Base-by-base conservation (phyloP, 2,888 invertebrate genomes). In the Calameuta pallipes region DNA sequence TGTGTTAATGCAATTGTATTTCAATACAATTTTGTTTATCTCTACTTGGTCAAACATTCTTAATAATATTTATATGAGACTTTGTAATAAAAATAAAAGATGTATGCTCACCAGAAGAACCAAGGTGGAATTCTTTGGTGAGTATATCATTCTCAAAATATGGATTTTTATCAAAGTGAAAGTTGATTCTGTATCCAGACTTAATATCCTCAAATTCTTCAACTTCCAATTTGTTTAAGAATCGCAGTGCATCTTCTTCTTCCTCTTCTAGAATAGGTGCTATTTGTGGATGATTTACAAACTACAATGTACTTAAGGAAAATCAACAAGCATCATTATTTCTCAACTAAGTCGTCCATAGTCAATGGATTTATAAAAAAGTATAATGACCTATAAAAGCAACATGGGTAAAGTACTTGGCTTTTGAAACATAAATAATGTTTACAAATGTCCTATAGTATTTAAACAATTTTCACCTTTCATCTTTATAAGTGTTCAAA, bases 121-220 rank as follows among this genome's bases (percentile, higher is more conserved):
- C 94, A 83, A 95, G 91, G 87, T 95, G 95, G 90, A 96, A 96
- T 92, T 97, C 96, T 92, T 97, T 97, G 78, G 95, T 94, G 80
- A 97, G 93, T 76, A 95, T 93, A 80, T 94, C 93, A 91, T 97
- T 97, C 86, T 95, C 95, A 91, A 97, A 97, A 91, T 95, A 97
- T 35, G 96, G 96, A 92, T 97, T 97, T 85, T 95, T 94, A 84
- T 95, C 95, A 88, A 97, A 97, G 86, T 94, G 93, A 90, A 96
- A 95, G 90, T 95, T 94, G 87, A 96, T 95, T 88, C 94, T 94
- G 92, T 96, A 97, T 4, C 97, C 97, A 35, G 96, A 96, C 91
- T 96, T 96, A 81, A 97, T 96, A 89, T 97, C 97, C 87, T 97
- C 97, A 89, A 96, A 96, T 89, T 97, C 97, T 89, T 97, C 96